Conservation (phyloP, 1,140 invertebrate genomes). For the Panonychus citri region DNA sequence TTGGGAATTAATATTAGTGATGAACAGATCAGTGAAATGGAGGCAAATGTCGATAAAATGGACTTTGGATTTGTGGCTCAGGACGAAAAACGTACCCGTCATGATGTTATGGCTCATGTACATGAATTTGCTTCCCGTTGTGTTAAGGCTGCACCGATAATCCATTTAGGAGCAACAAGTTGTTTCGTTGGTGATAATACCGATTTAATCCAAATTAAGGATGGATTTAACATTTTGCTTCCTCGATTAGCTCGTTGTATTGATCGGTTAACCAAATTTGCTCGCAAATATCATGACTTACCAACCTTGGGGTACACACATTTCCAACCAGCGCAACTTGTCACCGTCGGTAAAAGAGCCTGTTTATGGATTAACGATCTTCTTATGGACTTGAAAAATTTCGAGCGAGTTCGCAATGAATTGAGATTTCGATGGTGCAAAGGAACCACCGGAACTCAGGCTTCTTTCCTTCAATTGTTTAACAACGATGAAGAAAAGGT, state of each 20-base stretch:
- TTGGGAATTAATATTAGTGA: conserved; percentile 65
- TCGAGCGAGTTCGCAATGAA: conserved; percentile 46
- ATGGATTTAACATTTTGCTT: conserved; percentile 65
- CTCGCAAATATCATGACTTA: conserved; percentile 45
- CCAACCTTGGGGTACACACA: conserved; percentile 95
- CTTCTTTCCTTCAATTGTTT: conserved; percentile 84
- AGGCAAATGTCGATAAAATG: conserved; percentile 52
- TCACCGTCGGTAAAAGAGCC: conserved; percentile 89
- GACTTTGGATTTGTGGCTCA: conserved; percentile 58
- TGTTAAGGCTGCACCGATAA: conserved; percentile 73
- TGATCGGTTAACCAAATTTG: conserved; percentile 50
- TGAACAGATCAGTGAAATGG: conserved; percentile 70
- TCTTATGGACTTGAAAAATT: conserved; percentile 67
- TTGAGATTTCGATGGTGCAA: conserved; percentile 86
- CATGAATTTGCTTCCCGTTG: conserved; percentile 70
- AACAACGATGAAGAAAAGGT: conserved; percentile 66
- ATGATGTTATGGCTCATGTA: conserved; percentile 99
- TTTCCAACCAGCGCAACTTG: conserved; percentile 28
- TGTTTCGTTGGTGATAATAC: conserved; percentile 96
- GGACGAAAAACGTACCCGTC: conserved; percentile 66
- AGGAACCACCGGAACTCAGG: conserved; percentile 88
- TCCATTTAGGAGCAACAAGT: conserved; percentile 91
- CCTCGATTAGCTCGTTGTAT: conserved; percentile 59
- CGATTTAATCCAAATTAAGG: conserved; percentile 62
- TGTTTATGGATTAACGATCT: conserved; percentile 88